phyloP scores from a whole-genome alignment of 2,797 vertebrate genomes.

The Sebastes reedi region DNA sequence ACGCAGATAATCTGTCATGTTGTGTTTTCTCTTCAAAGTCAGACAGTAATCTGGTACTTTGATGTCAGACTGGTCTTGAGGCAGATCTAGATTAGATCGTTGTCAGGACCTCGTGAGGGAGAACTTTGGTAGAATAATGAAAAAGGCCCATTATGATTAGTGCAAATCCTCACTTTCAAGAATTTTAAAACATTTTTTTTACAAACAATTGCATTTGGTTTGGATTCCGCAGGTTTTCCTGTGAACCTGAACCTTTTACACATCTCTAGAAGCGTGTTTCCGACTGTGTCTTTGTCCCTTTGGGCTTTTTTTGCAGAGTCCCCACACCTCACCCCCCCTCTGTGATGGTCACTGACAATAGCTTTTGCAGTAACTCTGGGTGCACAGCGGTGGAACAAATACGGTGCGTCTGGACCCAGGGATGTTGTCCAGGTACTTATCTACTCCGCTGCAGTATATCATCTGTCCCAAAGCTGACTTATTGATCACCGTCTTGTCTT shows the following conservation, averaged over 20 bases:
- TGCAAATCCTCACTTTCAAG: not conserved
- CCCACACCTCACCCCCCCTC: slow-evolving; percentile 28
- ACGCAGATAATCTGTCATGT: not conserved
- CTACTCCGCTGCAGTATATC: slow-evolving; percentile 8
- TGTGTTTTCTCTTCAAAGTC: not conserved
- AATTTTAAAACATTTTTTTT: not conserved
- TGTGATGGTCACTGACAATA: slow-evolving; percentile 32
- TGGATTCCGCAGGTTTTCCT: not conserved
- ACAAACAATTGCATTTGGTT: not conserved
- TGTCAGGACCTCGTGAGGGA: not conserved
- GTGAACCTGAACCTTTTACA: not conserved
- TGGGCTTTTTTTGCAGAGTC: slow-evolving; percentile 25
- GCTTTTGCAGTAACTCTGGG: slow-evolving; percentile 12
- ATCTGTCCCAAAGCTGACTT: slow-evolving; percentile 38
- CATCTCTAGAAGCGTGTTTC: not conserved
- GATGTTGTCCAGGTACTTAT: slow-evolving; percentile 28
- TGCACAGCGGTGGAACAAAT: slow-evolving; percentile 56
- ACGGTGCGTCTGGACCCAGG: not conserved
- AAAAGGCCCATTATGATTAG: not conserved
- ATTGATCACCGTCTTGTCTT: slow-evolving; percentile 42
- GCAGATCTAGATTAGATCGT: not conserved
- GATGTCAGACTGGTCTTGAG: not conserved
- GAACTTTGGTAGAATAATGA: not conserved
- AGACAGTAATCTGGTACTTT: not conserved
- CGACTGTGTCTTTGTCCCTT: slow-evolving; percentile 13